These are phyloP conservation scores for Drosophila tristis DNA, from an alignment of 1,140 invertebrate species.

Conservation along the genomic window DNA sequence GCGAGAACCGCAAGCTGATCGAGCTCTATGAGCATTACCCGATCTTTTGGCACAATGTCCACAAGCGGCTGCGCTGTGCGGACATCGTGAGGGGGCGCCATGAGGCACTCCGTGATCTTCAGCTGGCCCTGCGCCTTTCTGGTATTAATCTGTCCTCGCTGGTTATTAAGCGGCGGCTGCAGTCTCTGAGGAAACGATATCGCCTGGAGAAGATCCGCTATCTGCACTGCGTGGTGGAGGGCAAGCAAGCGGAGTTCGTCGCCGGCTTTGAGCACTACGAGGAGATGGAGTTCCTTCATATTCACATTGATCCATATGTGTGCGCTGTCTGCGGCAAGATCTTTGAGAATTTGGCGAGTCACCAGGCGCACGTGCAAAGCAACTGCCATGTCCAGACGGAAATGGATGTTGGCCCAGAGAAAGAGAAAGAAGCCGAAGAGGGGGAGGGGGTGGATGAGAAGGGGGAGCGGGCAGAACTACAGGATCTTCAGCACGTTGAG, in stretches of 20 bases:
- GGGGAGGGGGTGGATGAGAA: neutral
- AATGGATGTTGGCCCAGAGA: neutral
- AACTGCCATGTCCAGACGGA: conserved; percentile 32
- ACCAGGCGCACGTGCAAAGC: conserved; percentile 59
- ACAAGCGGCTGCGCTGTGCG: conserved; percentile 42
- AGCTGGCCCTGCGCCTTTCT: conserved; percentile 40
- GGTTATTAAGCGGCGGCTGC: conserved; percentile 59
- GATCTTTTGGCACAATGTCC: conserved; percentile 71
- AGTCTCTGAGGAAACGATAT: conserved; percentile 69
- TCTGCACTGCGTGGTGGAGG: conserved; percentile 66
- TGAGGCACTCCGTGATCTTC: conserved; percentile 45
- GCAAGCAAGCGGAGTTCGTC: conserved; percentile 57
- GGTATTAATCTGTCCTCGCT: conserved; percentile 61
- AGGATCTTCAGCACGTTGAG: neutral
- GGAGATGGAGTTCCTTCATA: conserved; percentile 71
- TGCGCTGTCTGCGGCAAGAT: conserved; percentile 71
- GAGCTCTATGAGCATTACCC: conserved; percentile 76
- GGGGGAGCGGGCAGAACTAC: neutral
- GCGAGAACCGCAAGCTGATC: conserved; percentile 67
- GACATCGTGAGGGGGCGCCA: conserved; percentile 25
- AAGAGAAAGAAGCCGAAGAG: neutral
- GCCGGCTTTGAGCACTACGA: conserved; percentile 62
- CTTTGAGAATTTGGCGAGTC: conserved; percentile 64
- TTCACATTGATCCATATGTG: conserved; percentile 76
- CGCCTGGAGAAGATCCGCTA: conserved; percentile 74